Evolutionary conservation across 1,140 invertebrate species (phyloP), one percentile per base, ranked within the genome.

Genomic region (Ceratosolen solmsi): DNA sequence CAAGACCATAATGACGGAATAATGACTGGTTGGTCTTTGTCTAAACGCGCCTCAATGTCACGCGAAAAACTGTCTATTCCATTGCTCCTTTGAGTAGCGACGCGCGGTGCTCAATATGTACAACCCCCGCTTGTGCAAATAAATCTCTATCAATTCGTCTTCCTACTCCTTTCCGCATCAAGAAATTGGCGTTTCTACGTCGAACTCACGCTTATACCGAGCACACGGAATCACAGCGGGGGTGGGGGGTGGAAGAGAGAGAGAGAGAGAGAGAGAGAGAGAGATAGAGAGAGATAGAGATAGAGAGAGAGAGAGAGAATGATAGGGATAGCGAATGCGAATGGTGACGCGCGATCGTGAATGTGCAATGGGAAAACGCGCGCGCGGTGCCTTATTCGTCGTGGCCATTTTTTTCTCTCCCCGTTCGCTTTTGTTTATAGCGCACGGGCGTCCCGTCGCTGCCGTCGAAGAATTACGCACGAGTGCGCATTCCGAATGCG

Each of bases 401-500:
- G 75, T 49, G 51, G 8, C 72, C 60, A 82, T 83, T 86, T 86
- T 80, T 86, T 71, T 30, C 33, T 17, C 71, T 27, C 30, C 30
- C 63, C 63, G 30, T 8, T 56, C 60, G 83, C 85, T 87, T 87
- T 86, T 87, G 86, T 87, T 86, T 87, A 86, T 84, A 82, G 86
- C 79, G 80, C 11, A 41, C 83, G 41, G 15, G 65, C 60, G 56
- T 60, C 56, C n/a, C 56, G 17, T 36, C 70, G 79, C 75, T 38
- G 17, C 38, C 70, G 79, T 71, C 83, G 17, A 76, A 80, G 83
- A 84, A 88, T 88, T 87, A 86, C 85, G 85, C 81, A 84, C 84
- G 79, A 68, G 83, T 84, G 80, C 79, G 86, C 89, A 91, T 91
- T 90, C 89, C 86, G 84, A 89, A 91, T 90, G 87, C 87, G 83